Conservation (phyloP, 2,113 vertebrate genomes). For the Panthera tigris region DNA sequence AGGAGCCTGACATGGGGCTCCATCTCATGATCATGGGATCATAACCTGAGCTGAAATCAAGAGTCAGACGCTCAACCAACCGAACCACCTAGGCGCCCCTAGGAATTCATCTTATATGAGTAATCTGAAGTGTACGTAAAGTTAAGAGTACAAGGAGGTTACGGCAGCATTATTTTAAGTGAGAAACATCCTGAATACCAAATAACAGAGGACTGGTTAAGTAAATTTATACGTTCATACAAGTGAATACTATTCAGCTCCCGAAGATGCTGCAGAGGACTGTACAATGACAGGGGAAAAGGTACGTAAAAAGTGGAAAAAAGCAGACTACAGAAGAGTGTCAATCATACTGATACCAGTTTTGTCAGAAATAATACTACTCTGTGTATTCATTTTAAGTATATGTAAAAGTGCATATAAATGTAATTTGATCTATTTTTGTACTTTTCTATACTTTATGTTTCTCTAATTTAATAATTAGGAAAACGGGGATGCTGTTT, state of each 20-base stretch:
- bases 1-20: no score
- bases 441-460: background rate
- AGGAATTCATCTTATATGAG: background rate
- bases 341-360: background rate
- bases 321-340: background rate
- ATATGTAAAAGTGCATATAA: background rate
- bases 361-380: background rate
- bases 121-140: background rate
- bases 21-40: no score
- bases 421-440: background rate
- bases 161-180: background rate
- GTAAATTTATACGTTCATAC: background rate
- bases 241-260: background rate
- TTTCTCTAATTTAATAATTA: conserved; percentile 10
- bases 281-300: background rate
- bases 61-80: no score
- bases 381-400: background rate
- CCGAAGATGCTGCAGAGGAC: background rate
- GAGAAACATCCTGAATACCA: background rate
- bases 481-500: background rate
- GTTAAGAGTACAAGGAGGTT: background rate
- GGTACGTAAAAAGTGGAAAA: background rate
- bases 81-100: no score
- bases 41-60: no score
- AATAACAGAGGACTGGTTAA: background rate